These are phyloP conservation scores for Sphaeramia orbicularis DNA, from an alignment of 2,797 vertebrate genomes.

Conservation along the genomic window DNA sequence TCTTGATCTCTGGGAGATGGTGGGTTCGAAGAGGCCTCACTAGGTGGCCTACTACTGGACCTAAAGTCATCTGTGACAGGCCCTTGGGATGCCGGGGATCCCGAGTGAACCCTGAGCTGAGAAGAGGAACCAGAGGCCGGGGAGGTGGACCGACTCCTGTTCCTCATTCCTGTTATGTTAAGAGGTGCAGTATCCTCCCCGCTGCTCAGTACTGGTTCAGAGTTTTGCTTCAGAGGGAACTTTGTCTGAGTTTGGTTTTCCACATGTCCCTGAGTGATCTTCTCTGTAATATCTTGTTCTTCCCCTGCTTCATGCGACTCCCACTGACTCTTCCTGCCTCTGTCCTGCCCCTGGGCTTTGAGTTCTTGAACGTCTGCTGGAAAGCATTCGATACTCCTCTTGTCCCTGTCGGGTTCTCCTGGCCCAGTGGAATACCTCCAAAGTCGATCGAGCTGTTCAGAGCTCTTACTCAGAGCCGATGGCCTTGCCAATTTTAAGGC, in stretches of 20 bases:
- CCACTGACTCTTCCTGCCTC: slow-evolving; percentile 20
- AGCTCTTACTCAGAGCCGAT: slow-evolving; percentile 81
- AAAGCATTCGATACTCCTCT: slow-evolving; percentile 46
- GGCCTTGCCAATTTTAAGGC: slow-evolving; percentile 58
- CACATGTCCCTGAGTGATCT: slow-evolving; percentile 56
- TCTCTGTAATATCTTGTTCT: slow-evolving; percentile 45
- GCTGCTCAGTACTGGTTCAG: slow-evolving; percentile 17
- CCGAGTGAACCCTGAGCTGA: slow-evolving; percentile 30
- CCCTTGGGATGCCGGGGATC: slow-evolving; percentile 35
- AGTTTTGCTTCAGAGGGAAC: slow-evolving; percentile 57
- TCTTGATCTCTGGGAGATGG: slow-evolving; percentile 57
- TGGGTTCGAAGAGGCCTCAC: slow-evolving; percentile 46
- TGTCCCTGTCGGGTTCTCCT: slow-evolving; percentile 40
- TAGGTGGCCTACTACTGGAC: slow-evolving; percentile 37
- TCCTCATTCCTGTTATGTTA: slow-evolving; percentile 18
- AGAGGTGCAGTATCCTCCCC: slow-evolving; percentile 23
- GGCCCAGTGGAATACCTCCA: slow-evolving; percentile 29
- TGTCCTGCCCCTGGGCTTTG: slow-evolving; percentile 36
- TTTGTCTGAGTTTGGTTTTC: slow-evolving; percentile 59
- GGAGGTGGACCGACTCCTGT: slow-evolving; percentile 53
- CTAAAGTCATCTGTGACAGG: slow-evolving; percentile 32
- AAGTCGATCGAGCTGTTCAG: slow-evolving; percentile 83
- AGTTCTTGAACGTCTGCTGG: slow-evolving; percentile 37
- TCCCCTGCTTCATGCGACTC: slow-evolving; percentile 20
- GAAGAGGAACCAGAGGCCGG: slow-evolving; percentile 28